Evolutionary conservation across 2,888 invertebrate genomes (phyloP).

Genomic region (Chromoteleia sp.): DNA sequence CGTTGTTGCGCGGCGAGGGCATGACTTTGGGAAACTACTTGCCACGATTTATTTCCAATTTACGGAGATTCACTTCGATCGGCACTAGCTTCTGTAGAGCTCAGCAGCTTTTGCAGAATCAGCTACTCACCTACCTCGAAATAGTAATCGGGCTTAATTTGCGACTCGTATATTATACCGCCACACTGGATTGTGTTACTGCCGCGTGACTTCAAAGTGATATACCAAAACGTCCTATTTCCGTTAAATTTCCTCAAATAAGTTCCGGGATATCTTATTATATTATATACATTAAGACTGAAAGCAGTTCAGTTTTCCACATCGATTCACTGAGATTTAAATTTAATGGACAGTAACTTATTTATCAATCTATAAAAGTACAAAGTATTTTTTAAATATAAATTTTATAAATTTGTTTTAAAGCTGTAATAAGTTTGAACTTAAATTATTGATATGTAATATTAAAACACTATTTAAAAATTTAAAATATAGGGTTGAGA

Average conservation of each 20-base stretch:
- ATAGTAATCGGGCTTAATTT: conserved; percentile 72
- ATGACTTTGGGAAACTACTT: conserved; percentile 70
- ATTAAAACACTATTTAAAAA: too few species aligned
- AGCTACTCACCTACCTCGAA: conserved; percentile 66
- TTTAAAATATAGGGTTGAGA: too few species aligned
- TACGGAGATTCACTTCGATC: conserved; percentile 72
- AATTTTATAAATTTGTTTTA: too few species aligned
- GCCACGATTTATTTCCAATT: conserved; percentile 73
- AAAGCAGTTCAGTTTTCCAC: too few species aligned
- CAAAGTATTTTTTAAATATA: too few species aligned
- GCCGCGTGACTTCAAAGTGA: conserved; percentile 36
- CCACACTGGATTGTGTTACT: conserved; percentile 45
- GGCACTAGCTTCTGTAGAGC: conserved; percentile 53
- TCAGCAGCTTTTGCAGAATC: conserved; percentile 73
- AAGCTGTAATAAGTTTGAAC: too few species aligned
- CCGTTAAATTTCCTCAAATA: conserved; percentile 20
- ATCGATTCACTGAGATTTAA: too few species aligned
- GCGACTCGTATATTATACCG: conserved; percentile 63
- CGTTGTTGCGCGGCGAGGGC: conserved; percentile 46
- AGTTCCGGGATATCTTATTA: conserved; percentile 4
- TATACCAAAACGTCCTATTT: conserved; percentile 30
- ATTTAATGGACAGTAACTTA: too few species aligned
- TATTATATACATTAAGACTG: conserved; percentile 2
- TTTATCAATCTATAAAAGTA: too few species aligned
- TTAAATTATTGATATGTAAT: too few species aligned